Evolutionary conservation across 2,888 invertebrate species (phyloP), one percentile per base, ranked within the genome.

Genomic region (Pollenia amentaria): DNA sequence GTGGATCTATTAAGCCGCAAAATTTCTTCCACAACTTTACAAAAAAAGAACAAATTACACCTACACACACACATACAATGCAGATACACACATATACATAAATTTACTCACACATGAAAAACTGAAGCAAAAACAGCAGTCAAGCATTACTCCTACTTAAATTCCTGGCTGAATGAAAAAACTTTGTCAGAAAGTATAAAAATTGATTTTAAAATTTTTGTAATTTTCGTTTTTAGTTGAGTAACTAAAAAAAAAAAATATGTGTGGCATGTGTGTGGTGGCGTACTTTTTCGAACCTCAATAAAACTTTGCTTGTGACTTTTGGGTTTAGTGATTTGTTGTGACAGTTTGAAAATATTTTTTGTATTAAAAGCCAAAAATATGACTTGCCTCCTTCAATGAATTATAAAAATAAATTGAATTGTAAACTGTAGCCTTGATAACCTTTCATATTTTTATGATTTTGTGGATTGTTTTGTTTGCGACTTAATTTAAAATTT

Each of bases 321-420:
- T 44, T 51, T 40, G 38, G 48, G 38, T 51, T 38, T 38, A 38
- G 48, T 69, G 67, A 69, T 48, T 69, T 69, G 51, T 69, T 69
- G 48, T 69, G 67, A 69, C 51, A 69, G 67, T 69, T 69, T 38
- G 14, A 3, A n/a, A 69, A 69, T 67, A 29, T n/a, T 29, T 67
- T 67, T 64, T 64, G 14, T 64, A 11, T 11, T 16, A n/a, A 14
- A 48, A 67, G 38, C 16, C 16, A 62, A 40, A 16, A 40, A 16
- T 40, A 40, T 40, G 14, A 57, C n/a, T 62, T 57, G 14, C 53
- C 55, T 11, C 55, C 11, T 10, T 10, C 21, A 12, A 12, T 7
- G 4, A 1, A 8, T 18, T 55, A 55, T 18, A 21, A 55, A 55
- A 21, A 29, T 29, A 29, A 0, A 29, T 29, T 29, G 6, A 29